Evolutionary conservation across 1,140 invertebrate genomes (phyloP).

Genomic region (Eubasilissa regina): DNA sequence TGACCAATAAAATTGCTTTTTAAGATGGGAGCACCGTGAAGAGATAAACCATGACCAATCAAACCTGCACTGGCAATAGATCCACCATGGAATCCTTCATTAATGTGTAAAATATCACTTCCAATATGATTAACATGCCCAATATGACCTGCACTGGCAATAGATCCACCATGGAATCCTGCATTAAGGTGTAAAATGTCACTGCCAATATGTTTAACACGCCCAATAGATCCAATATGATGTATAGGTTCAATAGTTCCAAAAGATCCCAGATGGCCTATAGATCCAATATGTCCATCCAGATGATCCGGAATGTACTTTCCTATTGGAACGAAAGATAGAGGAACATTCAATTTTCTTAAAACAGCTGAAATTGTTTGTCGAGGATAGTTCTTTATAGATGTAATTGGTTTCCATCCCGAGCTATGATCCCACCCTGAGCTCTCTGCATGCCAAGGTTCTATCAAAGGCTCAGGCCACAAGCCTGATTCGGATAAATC

Average conservation of each 20-base stretch:
- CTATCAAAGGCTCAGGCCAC: neutral
- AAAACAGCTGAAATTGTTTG: neutral
- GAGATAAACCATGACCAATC: too few relatives aligned
- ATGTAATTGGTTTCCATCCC: constrained; percentile 12
- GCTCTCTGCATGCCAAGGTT: constrained; percentile 1
- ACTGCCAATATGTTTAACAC: neutral
- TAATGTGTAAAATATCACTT: neutral
- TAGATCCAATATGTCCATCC: neutral
- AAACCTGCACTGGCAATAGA: too few relatives aligned
- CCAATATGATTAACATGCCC: neutral
- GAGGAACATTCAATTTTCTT: neutral
- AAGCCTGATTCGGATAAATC: neutral
- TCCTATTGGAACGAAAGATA: too few relatives aligned
- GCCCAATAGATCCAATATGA: neutral
- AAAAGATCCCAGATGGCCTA: neutral
- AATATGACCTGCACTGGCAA: neutral
- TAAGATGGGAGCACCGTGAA: too few relatives aligned
- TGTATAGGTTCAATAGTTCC: neutral
- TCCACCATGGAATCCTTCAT: too few relatives aligned
- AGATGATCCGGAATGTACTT: neutral
- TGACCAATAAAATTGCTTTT: too few relatives aligned
- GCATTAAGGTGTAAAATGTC: neutral
- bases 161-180: neutral
- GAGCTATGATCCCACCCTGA: neutral
- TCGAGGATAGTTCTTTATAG: neutral